Base-by-base conservation (phyloP, 2,888 invertebrate species). In the Thecocarcelia acutangulata region DNA sequence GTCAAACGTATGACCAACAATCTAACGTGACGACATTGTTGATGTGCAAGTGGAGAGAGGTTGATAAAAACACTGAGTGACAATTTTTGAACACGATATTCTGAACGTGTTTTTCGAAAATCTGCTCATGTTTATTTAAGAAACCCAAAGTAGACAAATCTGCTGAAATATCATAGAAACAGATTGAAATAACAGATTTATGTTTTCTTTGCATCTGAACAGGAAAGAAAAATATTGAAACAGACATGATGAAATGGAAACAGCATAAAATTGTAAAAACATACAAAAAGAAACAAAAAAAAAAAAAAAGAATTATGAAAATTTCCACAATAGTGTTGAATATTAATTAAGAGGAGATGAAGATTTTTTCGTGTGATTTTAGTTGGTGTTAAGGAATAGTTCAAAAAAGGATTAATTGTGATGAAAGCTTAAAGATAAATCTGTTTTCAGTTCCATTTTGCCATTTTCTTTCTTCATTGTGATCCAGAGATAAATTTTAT, bases 71-170 rank as follows among this genome's bases (percentile, higher is more conserved):
- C 11, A 33, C 33, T 64, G 12, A 52, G 21, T 52, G 52, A 6
- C 59, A 72, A 44, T 28, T 69, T 61, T 48, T 15, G 42, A 48
- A 69, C 74, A 74, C 56, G 58, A 44, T 50, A 70, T 61, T 66
- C 21, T 19, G 37, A 79, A 79, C 63, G 80, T 72, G 33, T 61
- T 40, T 42, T 19, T 50, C 17, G 8, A 3, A 9, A 33, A 33
- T 33, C 8, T 15, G 17, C 54, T 68, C 28, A 48, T 80, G 66
- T 80, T 76, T 66, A 46, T 72, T 72, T 68, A 66, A 48, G 58
- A 50, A 70, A 70, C 56, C 66, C 52, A 78, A 66, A 44, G 64
- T 21, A 19, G 46, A 72, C 64, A 66, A 59, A 78, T 74, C 74
- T 54, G 21, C 46, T 54, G 37, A 64, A 50, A 61, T 59, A 52